phyloP scores from a whole-genome alignment of 1,140 invertebrate species.

The Drosophila obscura region DNA sequence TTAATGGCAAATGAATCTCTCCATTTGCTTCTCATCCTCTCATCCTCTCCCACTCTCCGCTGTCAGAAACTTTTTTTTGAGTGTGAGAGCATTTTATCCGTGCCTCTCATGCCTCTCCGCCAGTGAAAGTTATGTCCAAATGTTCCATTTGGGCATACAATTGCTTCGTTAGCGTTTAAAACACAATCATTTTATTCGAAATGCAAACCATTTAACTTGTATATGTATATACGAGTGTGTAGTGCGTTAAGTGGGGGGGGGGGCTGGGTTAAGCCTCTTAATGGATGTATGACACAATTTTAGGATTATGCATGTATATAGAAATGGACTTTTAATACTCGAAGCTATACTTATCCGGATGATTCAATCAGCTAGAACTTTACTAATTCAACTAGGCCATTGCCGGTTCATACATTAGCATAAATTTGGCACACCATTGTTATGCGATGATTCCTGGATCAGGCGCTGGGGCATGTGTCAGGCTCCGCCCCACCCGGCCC shows the following conservation, averaged over 20 bases:
- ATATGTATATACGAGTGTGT: not conserved
- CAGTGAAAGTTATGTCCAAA: too few relatives aligned
- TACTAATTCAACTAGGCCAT: conserved; percentile 32
- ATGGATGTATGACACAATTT: conserved; percentile 37
- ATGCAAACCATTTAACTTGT: conserved; percentile 1
- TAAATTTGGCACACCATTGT: conserved; percentile 46
- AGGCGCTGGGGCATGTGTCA: conserved; percentile 33
- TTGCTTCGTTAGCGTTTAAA: conserved; percentile 68
- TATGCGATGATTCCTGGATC: conserved; percentile 25
- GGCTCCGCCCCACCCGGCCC: not conserved
- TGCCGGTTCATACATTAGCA: conserved; percentile 36
- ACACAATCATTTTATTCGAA: conserved; percentile 35
- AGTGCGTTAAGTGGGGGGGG: too few relatives aligned
- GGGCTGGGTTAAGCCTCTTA: conserved; percentile 7
- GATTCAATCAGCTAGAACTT: conserved; percentile 18
- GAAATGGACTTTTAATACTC: conserved; percentile 42
- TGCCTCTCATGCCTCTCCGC: too few relatives aligned
- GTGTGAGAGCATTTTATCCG: not conserved
- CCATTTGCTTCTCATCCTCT: not conserved
- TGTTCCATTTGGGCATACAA: conserved; percentile 33
- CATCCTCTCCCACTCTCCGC: too few relatives aligned
- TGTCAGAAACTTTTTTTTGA: not conserved
- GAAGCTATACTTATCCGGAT: conserved; percentile 29
- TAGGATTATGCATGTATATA: conserved; percentile 6
- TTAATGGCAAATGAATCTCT: conserved; percentile 33